A percentile compares a stretch with the other conserved stretches of the same genome.
Conservation (phyloP, 2,888 invertebrate species). For the Pardosa pseudoannulata region DNA sequence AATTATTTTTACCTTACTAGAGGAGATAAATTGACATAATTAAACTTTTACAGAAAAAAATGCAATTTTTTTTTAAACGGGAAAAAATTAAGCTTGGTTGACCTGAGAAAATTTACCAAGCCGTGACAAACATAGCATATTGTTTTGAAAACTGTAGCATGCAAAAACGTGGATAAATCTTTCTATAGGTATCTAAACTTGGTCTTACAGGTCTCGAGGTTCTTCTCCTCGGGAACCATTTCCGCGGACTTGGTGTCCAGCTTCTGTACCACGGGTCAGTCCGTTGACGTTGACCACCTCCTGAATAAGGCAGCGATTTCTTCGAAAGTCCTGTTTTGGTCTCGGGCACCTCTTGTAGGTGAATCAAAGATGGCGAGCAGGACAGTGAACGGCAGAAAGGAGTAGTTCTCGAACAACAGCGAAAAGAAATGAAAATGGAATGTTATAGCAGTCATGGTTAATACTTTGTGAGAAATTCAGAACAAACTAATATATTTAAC, state of each 20-base stretch:
- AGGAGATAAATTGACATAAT: too few species aligned
- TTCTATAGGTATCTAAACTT: conserved; percentile 14
- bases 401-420: conserved; percentile 94
- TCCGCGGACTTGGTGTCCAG: conserved; percentile 33
- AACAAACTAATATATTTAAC: too few species aligned
- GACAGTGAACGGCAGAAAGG: conserved; percentile 98
- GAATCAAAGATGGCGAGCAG: conserved; percentile 99
- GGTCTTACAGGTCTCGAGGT: conserved; percentile 71
- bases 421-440: too few species aligned
- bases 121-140: too few species aligned
- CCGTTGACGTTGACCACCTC: conserved; percentile 66
- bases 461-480: too few species aligned
- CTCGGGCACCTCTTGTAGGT: conserved; percentile 99
- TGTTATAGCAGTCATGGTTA: too few species aligned
- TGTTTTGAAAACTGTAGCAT: conserved; percentile 2
- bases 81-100: too few species aligned
- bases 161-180: neutral
- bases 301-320: conserved; percentile 94
- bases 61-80: too few species aligned
- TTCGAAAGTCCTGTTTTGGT: conserved; percentile 98
- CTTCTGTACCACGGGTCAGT: conserved; percentile 40
- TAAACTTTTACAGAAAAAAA: too few species aligned
- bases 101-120: too few species aligned
- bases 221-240: conserved; percentile 54
- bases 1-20: too few species aligned